Base-by-base conservation (phyloP, 2,797 vertebrate genomes). In the Capromys pilorides region DNA sequence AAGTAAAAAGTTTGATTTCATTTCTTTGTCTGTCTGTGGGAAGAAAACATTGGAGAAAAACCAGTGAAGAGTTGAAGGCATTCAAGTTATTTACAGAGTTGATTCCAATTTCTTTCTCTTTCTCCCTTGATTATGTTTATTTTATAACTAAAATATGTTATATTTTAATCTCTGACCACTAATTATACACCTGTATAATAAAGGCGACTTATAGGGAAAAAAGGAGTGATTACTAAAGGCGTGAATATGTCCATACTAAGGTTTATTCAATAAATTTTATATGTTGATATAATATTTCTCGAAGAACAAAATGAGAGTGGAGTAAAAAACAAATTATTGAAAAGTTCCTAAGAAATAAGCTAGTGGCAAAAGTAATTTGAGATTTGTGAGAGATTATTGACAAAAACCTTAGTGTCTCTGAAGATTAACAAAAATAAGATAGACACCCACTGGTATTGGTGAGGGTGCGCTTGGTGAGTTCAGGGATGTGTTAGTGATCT, bases 41-140 rank as follows among this genome's bases (percentile, higher is more conserved):
- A 95, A 91, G 83, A 95, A 82, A 96, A 88, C 87, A 94, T 24
- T 94, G 66, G 73, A 94, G 89, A 86, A 94, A 94, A 96, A 31
- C 24, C 80, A 91, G 45, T 36, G 41, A 92, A 83, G 75, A 91
- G 87, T 49, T 62, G 77, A 94, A 96, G 87, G 78, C 90, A 16
- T 84, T 93, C 64, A 93, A 90, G 78, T 96, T 97, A 84, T 96
- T 97, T 96, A 95, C 90, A 83, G 91, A 95, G 39, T 80, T 93
- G 71, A 89, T 96, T 96, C 90, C 69, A 95, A 78, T 93, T 95
- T 80, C 39, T 67, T 92, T 85, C 67, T 86, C 85, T 89, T 93
- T 96, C 69, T 90, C 85, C 78, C 54, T 36, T 83, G 33, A n/a
- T n/a, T n/a, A n/a, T n/a, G n/a, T n/a, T n/a, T n/a, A n/a, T n/a